Evolutionary conservation across 2,888 invertebrate genomes (phyloP).

Genomic region (Nezara viridula): DNA sequence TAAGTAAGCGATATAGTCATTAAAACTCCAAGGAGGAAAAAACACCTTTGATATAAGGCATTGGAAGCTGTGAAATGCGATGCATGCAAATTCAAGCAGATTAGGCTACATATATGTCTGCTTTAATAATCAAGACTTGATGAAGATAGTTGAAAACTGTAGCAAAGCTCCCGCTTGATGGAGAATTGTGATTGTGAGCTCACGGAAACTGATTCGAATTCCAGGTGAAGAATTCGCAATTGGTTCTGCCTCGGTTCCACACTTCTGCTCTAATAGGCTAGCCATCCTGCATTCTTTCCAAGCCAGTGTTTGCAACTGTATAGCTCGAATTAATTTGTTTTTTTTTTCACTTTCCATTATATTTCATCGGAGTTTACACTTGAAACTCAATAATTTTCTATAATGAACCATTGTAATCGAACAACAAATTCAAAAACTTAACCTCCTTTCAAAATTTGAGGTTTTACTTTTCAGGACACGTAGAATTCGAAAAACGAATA

Average conservation of each 20-base stretch:
- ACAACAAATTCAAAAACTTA: no score
- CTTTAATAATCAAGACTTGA: neutral
- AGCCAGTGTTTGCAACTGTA: neutral
- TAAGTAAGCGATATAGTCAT: no score
- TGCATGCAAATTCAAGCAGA: neutral
- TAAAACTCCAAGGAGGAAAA: no score
- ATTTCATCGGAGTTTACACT: neutral
- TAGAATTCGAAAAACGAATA: no score
- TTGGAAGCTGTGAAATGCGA: neutral
- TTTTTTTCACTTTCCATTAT: neutral
- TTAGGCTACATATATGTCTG: neutral
- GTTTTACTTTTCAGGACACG: no score
- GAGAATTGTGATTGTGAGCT: neutral
- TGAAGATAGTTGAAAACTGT: neutral
- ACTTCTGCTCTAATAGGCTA: neutral
- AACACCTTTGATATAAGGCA: neutral
- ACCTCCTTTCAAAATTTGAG: no score
- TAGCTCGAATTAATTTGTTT: neutral
- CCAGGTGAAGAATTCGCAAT: conserved; percentile 41
- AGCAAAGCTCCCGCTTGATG: neutral
- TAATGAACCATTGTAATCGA: no score
- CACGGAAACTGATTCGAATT: neutral
- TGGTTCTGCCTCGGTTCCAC: neutral
- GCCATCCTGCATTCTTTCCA: neutral
- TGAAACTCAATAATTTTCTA: no score